Evolutionary conservation across 1,140 invertebrate species (phyloP).

Genomic region (Polypedilum pembai): DNA sequence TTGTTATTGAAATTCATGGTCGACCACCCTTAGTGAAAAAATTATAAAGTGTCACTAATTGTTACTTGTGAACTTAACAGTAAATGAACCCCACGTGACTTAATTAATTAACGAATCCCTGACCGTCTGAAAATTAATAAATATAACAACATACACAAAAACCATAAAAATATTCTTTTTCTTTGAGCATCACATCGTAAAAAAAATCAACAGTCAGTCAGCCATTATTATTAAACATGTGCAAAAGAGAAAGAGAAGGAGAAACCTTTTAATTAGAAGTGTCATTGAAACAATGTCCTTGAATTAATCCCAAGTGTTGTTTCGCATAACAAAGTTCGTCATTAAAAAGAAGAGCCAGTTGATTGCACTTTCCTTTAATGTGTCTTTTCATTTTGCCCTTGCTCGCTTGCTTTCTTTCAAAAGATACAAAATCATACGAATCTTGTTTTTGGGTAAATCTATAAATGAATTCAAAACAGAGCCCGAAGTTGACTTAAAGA

Average conservation of each 20-base stretch:
- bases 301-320: conserved; percentile 17
- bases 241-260: background rate
- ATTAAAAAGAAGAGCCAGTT: conserved; percentile 17
- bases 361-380: conserved; percentile 17
- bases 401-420: background rate
- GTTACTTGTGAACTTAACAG: too few relatives aligned
- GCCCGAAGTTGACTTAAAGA: too few relatives aligned
- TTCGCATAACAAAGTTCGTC: conserved; percentile 5
- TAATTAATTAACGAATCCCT: background rate
- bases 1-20: too few relatives aligned
- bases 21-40: too few relatives aligned
- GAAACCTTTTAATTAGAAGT: conserved; percentile 13
- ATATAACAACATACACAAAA: background rate
- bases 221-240: background rate
- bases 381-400: background rate
- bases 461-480: too few relatives aligned
- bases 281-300: conserved; percentile 5
- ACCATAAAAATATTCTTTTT: too few relatives aligned
- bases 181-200: too few relatives aligned
- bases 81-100: too few relatives aligned
- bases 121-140: background rate
- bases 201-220: too few relatives aligned
- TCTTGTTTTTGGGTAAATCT: too few relatives aligned
- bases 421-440: too few relatives aligned
- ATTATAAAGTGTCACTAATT: too few relatives aligned